phyloP scores from a whole-genome alignment of 2,888 invertebrate species.

The Nesidiocoris tenuis region DNA sequence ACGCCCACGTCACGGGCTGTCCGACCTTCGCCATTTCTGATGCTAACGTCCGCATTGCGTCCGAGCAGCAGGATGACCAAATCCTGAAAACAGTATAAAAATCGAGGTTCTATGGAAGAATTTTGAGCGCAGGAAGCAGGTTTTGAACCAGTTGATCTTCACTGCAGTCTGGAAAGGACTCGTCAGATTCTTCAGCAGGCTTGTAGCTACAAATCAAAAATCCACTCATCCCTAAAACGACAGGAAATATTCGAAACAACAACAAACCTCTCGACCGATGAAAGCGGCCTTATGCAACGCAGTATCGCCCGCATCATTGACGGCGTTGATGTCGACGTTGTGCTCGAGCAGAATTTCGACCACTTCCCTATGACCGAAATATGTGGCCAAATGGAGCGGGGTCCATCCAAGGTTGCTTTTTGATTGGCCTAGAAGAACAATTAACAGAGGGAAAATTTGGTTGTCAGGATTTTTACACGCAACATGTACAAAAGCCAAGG shows the following conservation, averaged over 20 bases:
- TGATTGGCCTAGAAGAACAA: slow-evolving; percentile 57
- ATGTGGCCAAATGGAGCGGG: slow-evolving; percentile 66
- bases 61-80: slow-evolving; percentile 63
- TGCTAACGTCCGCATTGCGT: slow-evolving; percentile 64
- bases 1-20: slow-evolving; percentile 62
- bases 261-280: slow-evolving; percentile 64
- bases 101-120: too few species aligned
- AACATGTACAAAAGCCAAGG: too few species aligned
- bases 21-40: slow-evolving; percentile 66
- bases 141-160: too few species aligned
- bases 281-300: slow-evolving; percentile 68
- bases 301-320: slow-evolving; percentile 67
- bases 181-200: too few species aligned
- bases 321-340: slow-evolving; percentile 62
- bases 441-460: too few species aligned
- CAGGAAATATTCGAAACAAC: too few species aligned
- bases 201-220: too few species aligned
- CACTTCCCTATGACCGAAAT: slow-evolving; percentile 65
- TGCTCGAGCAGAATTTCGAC: slow-evolving; percentile 59
- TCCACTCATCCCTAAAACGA: too few species aligned
- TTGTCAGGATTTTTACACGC: too few species aligned
- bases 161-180: too few species aligned
- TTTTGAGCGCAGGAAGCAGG: too few species aligned
- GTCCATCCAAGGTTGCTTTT: slow-evolving; percentile 70
- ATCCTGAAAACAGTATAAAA: slow-evolving; percentile 60